phyloP scores from a whole-genome alignment of 2,113 vertebrate genomes.

The Piaya cayana region DNA sequence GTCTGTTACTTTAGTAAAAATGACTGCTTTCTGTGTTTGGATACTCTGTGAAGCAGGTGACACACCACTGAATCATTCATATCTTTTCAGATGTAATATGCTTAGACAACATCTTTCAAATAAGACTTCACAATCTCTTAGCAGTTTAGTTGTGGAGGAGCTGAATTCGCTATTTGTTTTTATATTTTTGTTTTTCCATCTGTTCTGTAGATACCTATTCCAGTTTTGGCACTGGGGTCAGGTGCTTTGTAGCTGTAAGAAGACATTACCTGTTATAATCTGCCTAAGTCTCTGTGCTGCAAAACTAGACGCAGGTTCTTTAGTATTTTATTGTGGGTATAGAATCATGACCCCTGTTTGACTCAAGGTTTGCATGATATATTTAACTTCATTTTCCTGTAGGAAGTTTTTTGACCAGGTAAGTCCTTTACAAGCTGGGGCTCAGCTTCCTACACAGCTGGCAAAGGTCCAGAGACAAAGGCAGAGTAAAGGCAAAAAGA shows the following conservation, averaged over 20 bases:
- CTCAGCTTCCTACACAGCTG: neutral
- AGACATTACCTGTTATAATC: neutral
- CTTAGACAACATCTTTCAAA: neutral
- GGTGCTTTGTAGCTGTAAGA: neutral
- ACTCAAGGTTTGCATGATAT: neutral
- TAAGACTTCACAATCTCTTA: neutral
- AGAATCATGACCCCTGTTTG: neutral
- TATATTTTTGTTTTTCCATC: neutral
- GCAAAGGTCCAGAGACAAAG: neutral
- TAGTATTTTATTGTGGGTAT: neutral
- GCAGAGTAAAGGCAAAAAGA: neutral
- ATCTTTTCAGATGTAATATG: neutral
- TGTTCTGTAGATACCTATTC: neutral
- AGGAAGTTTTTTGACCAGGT: neutral
- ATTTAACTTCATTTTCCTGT: neutral
- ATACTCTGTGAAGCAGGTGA: neutral
- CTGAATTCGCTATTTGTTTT: neutral
- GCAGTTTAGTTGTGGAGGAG: neutral
- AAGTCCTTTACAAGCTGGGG: neutral
- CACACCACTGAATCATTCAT: neutral
- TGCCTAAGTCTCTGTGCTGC: accelerated
- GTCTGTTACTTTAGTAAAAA: neutral
- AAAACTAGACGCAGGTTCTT: neutral
- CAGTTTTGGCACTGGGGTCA: neutral
- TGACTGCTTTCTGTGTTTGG: neutral